These are phyloP conservation scores for Lithobates pipiens DNA, from an alignment of 2,797 vertebrate genomes.

Conservation along the genomic window DNA sequence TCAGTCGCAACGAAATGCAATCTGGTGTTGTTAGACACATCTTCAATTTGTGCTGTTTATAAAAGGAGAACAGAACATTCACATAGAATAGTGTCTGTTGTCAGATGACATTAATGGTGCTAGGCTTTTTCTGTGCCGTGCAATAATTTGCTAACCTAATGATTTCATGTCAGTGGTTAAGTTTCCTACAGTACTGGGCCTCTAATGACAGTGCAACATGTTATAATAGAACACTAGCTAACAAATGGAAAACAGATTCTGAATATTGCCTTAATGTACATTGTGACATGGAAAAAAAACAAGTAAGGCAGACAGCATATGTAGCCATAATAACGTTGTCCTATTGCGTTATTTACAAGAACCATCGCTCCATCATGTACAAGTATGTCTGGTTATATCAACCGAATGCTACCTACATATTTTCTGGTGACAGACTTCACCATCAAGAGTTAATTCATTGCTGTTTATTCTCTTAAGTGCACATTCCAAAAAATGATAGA, in stretches of 20 bases:
- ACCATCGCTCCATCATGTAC: neutral
- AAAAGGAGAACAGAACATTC: conserved; percentile 8
- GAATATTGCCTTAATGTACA: neutral
- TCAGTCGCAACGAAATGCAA: conserved; percentile 38
- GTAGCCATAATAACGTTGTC: neutral
- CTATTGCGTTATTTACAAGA: neutral
- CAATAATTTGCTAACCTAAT: conserved; percentile 20
- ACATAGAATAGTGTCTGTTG: conserved; percentile 4
- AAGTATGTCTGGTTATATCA: neutral
- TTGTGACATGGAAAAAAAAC: neutral
- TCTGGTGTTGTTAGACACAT: conserved; percentile 4
- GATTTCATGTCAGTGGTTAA: conserved; percentile 39
- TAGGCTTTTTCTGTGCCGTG: conserved; percentile 6
- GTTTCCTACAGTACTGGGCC: neutral
- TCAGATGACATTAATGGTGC: conserved; percentile 41
- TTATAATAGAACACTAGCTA: neutral
- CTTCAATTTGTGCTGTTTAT: conserved; percentile 32
- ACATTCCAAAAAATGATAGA: no score
- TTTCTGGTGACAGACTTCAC: no score
- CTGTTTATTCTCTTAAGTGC: no score
- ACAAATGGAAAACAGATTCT: neutral
- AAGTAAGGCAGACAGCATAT: neutral
- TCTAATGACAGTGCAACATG: conserved; percentile 2
- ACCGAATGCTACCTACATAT: neutral
- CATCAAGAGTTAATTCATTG: no score